These are phyloP conservation scores for Mechanitis messenoides DNA, from an alignment of 2,888 invertebrate species.

Conservation along the genomic window DNA sequence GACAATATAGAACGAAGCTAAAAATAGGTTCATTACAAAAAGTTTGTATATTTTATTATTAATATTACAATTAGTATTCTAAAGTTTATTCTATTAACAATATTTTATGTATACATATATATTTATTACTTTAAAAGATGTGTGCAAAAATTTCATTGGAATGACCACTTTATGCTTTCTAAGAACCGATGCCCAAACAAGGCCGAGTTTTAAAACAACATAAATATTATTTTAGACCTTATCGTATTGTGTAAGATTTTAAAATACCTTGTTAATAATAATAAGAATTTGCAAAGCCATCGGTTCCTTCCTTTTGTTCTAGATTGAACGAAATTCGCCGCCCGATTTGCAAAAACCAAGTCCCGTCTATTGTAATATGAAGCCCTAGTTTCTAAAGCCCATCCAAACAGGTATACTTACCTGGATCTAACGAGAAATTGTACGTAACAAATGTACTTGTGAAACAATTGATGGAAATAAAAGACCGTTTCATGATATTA, in stretches of 20 bases:
- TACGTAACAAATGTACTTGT: not conserved
- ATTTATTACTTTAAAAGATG: conserved; percentile 30
- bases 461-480: not conserved
- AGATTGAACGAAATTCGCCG: conserved; percentile 51
- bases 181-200: conserved; percentile 23
- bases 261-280: conserved; percentile 16
- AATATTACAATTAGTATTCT: not conserved
- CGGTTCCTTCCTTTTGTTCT: conserved; percentile 59
- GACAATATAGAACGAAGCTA: not conserved
- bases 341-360: conserved; percentile 25
- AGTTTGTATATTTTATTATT: not conserved
- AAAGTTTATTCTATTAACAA: not conserved
- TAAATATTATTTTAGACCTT: conserved; percentile 6
- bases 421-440: not conserved
- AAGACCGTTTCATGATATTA: not conserved
- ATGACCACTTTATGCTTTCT: conserved; percentile 34
- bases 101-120: conserved; percentile 9
- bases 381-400: not conserved
- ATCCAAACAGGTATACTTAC: conserved; percentile 4
- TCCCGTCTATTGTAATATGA: conserved; percentile 18
- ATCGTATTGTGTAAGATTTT: conserved; percentile 13
- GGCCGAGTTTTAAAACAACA: conserved; percentile 17
- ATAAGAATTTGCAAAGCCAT: conserved; percentile 32
- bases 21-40: not conserved
- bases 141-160: conserved; percentile 51